These are phyloP conservation scores for Carassius auratus DNA, from an alignment of 2,113 vertebrate genomes.

Conservation along the genomic window DNA sequence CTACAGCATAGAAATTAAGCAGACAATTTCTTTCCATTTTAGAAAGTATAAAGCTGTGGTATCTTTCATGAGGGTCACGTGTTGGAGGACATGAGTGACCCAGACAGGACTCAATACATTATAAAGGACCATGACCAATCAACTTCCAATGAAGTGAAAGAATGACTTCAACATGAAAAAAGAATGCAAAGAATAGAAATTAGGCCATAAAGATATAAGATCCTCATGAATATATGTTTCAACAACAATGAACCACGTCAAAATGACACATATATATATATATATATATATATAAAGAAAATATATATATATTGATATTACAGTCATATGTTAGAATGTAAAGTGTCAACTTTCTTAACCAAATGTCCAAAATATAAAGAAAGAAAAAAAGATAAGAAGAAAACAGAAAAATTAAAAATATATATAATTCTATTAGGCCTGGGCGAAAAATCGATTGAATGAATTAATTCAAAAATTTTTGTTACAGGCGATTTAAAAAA, in stretches of 20 bases:
- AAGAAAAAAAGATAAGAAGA: too few relatives aligned
- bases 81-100: background rate
- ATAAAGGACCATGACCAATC: constrained; percentile 2
- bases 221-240: constrained; percentile 34
- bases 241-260: background rate
- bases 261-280: background rate
- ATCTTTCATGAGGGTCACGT: background rate
- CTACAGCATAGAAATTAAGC: background rate
- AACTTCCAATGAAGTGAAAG: constrained; percentile 1
- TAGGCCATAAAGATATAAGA: background rate
- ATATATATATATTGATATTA: too few relatives aligned
- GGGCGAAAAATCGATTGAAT: too few relatives aligned
- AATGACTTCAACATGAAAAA: background rate
- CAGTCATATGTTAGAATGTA: too few relatives aligned
- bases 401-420: too few relatives aligned
- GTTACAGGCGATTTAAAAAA: too few relatives aligned
- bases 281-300: too few relatives aligned
- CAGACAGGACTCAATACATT: background rate
- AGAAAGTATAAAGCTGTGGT: background rate
- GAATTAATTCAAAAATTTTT: too few relatives aligned
- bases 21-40: background rate
- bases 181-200: constrained; percentile 25
- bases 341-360: too few relatives aligned
- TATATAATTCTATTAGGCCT: background rate
- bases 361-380: too few relatives aligned